Percentiles rank a stretch among this genome's conserved stretches.
Conservation (phyloP, 1,140 invertebrate genomes). For the Coptotermes formosanus region DNA sequence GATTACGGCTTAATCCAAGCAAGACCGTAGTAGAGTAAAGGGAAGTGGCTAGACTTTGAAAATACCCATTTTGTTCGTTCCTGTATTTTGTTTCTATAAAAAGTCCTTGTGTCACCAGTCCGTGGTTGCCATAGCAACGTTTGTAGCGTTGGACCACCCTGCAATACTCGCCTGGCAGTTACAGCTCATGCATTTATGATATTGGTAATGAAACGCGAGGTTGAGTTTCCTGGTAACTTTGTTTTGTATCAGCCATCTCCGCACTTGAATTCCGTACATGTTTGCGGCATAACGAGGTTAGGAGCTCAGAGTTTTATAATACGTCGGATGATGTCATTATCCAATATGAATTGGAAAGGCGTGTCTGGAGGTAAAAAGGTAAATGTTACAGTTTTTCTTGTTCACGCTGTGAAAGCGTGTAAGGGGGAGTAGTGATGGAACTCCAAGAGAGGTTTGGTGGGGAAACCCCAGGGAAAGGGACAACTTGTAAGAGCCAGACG, state of each 20-base stretch:
- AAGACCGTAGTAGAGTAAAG: not conserved
- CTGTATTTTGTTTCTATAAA: constrained; percentile 1
- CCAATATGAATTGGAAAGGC: too few species aligned
- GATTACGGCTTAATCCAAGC: not conserved
- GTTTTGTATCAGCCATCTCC: not conserved
- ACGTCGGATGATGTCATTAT: too few species aligned
- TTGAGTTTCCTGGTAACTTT: not conserved
- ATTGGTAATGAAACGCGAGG: not conserved
- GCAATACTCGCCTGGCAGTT: not conserved
- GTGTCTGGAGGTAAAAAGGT: too few species aligned
- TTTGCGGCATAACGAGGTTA: too few species aligned
- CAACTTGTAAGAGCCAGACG: too few species aligned
- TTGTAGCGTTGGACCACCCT: not conserved
- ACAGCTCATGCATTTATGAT: not conserved
- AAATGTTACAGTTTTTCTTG: too few species aligned
- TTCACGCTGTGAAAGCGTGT: too few species aligned
- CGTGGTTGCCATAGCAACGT: not conserved
- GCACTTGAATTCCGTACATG: too few species aligned
- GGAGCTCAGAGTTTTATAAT: too few species aligned
- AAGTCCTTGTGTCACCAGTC: not conserved
- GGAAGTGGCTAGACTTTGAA: not conserved
- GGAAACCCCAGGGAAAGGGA: too few species aligned
- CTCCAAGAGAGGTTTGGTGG: too few species aligned
- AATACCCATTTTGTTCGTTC: not conserved
- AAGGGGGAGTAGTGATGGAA: too few species aligned